A percentile compares a stretch with the other conserved stretches of the same genome.
phyloP scores from a whole-genome alignment of 1,140 invertebrate genomes.

The Listronotus oregonensis region DNA sequence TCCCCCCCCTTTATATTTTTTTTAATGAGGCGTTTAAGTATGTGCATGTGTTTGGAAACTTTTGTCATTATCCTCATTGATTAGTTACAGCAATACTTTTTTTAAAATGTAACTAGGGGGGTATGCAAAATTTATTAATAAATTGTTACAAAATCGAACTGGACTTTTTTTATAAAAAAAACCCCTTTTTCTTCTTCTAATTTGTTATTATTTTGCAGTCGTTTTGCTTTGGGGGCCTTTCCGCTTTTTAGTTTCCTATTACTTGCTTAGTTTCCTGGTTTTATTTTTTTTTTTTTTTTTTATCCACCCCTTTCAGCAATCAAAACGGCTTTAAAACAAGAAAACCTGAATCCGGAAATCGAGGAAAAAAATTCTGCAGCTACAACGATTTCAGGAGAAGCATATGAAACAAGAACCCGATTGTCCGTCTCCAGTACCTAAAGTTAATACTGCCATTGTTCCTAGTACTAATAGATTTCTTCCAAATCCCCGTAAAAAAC shows the following conservation, averaged over 20 bases:
- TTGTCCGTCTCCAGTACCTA: conserved; percentile 42
- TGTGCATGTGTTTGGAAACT: conserved; percentile 35
- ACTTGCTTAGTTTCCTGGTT: conserved; percentile 26
- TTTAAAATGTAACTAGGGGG: conserved; percentile 41
- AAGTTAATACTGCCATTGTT: conserved; percentile 42
- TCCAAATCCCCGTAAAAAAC: conserved; percentile 45
- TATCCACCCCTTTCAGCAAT: conserved; percentile 65
- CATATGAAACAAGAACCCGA: conserved; percentile 68
- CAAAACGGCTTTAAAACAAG: conserved; percentile 80
- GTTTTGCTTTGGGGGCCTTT: conserved; percentile 54
- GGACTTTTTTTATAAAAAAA: conserved; percentile 42
- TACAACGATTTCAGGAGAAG: conserved; percentile 85
- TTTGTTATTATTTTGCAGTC: conserved; percentile 46
- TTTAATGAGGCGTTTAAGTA: not conserved
- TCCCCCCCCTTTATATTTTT: not conserved
- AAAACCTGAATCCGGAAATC: conserved; percentile 89
- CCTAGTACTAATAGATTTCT: conserved; percentile 28
- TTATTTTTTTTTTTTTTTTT: conserved; percentile 38
- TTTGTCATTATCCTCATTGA: conserved; percentile 18
- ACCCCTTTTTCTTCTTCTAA: conserved; percentile 47
- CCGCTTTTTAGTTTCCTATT: conserved; percentile 34
- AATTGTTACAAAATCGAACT: conserved; percentile 40
- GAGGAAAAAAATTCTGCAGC: conserved; percentile 86
- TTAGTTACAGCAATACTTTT: conserved; percentile 34
- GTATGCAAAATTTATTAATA: conserved; percentile 48